Conservation (phyloP, 2,888 invertebrate species). For the Coleophora flavipennella region DNA sequence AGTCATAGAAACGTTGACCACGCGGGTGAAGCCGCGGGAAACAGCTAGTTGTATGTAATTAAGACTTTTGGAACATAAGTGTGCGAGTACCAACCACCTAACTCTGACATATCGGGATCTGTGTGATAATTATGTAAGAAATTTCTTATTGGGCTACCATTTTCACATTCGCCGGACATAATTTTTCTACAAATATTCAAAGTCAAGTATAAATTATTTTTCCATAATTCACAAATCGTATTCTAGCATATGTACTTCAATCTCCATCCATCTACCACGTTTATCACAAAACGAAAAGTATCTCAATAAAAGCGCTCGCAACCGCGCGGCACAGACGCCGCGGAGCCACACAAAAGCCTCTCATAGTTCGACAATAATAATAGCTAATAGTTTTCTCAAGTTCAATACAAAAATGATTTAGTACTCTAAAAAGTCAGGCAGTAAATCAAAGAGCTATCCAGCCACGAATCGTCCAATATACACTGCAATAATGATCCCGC, state of each 20-base stretch:
- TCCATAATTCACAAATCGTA: constrained; percentile 27
- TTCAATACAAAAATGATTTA: constrained; percentile 68
- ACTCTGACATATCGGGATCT: too few species aligned
- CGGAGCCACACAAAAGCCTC: constrained; percentile 45
- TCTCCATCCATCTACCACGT: constrained; percentile 44
- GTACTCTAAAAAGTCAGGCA: constrained; percentile 59
- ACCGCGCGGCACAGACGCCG: constrained; percentile 17
- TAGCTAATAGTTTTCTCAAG: constrained; percentile 70
- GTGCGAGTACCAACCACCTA: too few species aligned
- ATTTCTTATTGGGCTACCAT: too few species aligned
- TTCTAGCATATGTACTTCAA: constrained; percentile 22
- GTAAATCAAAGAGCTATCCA: constrained; percentile 64
- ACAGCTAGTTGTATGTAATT: too few species aligned
- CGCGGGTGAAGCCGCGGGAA: too few species aligned
- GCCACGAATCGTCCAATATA: constrained; percentile 39
- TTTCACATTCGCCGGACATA: too few species aligned
- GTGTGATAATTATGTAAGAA: too few species aligned
- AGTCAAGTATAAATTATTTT: constrained; percentile 19
- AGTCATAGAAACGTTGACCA: too few species aligned
- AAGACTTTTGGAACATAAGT: too few species aligned
- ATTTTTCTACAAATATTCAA: background rate
- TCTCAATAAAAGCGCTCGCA: constrained; percentile 41
- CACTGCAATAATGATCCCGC: constrained; percentile 42
- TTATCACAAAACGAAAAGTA: constrained; percentile 46
- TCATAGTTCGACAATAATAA: constrained; percentile 62